Percentiles rank a stretch among this genome's conserved stretches.
phyloP scores from a whole-genome alignment of 2,113 vertebrate species.

The Morone chrysops region DNA sequence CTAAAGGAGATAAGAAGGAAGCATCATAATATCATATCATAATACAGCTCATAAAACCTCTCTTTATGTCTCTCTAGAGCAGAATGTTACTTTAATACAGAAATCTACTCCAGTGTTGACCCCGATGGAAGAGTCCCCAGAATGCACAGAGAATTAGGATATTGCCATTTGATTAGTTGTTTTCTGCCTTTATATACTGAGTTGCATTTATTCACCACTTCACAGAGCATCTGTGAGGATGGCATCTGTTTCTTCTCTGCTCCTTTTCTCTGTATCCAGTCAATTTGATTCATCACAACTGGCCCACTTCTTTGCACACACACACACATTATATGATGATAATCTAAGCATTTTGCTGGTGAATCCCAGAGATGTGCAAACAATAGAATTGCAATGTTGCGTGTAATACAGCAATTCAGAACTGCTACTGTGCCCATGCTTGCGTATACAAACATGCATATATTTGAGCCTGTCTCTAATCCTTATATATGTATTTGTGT shows the following conservation, averaged over 20 bases:
- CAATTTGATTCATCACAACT: constrained; percentile 57
- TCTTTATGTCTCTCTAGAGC: too few relatives aligned
- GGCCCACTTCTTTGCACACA: constrained; percentile 49
- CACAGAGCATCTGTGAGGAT: constrained; percentile 47
- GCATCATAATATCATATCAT: too few relatives aligned
- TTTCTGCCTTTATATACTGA: constrained; percentile 20
- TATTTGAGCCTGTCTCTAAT: constrained; percentile 24
- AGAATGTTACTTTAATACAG: too few relatives aligned
- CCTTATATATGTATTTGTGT: constrained; percentile 42
- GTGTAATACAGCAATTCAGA: constrained; percentile 10
- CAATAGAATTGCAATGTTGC: constrained; percentile 39
- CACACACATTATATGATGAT: constrained; percentile 28
- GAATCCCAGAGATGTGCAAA: constrained; percentile 7
- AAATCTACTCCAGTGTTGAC: too few relatives aligned
- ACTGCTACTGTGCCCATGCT: background rate
- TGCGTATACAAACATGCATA: background rate
- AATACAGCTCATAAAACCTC: too few relatives aligned
- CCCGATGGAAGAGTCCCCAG: too few relatives aligned
- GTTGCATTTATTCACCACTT: constrained; percentile 42
- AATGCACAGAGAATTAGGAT: background rate
- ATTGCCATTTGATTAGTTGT: background rate
- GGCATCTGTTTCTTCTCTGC: constrained; percentile 47
- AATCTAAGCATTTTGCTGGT: constrained; percentile 26
- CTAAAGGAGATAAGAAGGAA: too few relatives aligned
- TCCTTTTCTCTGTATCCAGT: constrained; percentile 42